phyloP scores from a whole-genome alignment of 2,113 vertebrate species.

The Pseudolaguvia tuberculata region DNA sequence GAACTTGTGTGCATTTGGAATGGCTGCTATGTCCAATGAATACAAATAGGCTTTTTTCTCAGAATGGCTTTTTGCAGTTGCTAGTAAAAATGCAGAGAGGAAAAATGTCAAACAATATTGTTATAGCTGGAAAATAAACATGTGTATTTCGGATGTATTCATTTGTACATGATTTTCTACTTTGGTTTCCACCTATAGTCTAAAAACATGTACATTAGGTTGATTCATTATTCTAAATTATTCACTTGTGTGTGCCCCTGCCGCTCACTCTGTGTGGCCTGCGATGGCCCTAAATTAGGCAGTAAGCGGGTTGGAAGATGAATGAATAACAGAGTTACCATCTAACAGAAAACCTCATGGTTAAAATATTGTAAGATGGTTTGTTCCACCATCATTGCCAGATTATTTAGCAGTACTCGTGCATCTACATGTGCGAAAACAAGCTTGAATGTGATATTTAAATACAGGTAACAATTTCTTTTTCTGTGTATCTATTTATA shows the following conservation, averaged over 20 bases:
- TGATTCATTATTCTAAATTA: too few relatives aligned
- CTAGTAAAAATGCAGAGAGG: neutral
- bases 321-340: neutral
- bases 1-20: conserved; percentile 53
- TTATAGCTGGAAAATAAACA: neutral
- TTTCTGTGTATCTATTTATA: too few relatives aligned
- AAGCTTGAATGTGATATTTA: neutral
- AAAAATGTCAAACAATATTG: conserved; percentile 11
- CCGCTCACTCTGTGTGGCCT: too few relatives aligned
- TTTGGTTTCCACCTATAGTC: too few relatives aligned
- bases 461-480: neutral
- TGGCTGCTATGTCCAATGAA: conserved; percentile 47
- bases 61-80: conserved; percentile 45
- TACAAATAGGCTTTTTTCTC: conserved; percentile 53
- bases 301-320: neutral
- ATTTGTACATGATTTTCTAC: too few relatives aligned
- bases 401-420: neutral
- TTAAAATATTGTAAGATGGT: neutral
- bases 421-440: neutral
- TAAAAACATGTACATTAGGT: too few relatives aligned
- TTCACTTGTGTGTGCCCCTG: too few relatives aligned
- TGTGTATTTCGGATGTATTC: neutral
- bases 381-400: too few relatives aligned
- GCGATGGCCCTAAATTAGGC: too few relatives aligned
- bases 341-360: neutral